These are phyloP conservation scores for Spea multiplicata DNA, from an alignment of 2,113 vertebrate genomes.

Conservation along the genomic window DNA sequence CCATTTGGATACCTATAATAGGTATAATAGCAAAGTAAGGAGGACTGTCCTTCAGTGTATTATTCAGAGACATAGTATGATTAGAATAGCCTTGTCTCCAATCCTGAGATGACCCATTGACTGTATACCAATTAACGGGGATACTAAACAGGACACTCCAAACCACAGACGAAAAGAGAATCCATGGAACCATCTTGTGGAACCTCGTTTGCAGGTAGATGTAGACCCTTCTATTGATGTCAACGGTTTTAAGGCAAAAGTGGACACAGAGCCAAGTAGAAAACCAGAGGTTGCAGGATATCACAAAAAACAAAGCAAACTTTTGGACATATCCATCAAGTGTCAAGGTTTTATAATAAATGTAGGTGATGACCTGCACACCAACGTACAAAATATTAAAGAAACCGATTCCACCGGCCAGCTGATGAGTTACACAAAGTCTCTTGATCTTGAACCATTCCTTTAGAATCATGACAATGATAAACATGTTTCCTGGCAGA, in stretches of 20 bases:
- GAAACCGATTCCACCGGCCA: background rate
- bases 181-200: slow-evolving; percentile 8
- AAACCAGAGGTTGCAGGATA: slow-evolving; percentile 12
- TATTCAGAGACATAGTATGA: too few species aligned
- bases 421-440: background rate
- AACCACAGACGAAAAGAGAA: background rate
- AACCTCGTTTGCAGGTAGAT: background rate
- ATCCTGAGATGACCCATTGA: background rate
- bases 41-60: too few species aligned
- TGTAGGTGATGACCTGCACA: background rate
- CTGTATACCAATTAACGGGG: background rate
- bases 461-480: background rate
- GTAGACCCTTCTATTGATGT: background rate
- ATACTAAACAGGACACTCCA: background rate
- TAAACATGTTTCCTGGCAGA: background rate
- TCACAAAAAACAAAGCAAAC: background rate
- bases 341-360: background rate
- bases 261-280: slow-evolving; percentile 15
- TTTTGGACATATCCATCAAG: background rate
- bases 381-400: too few species aligned
- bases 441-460: background rate
- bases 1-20: background rate
- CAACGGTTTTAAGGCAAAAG: slow-evolving; percentile 10
- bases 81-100: too few species aligned
- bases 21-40: too few species aligned